Evolutionary conservation across 1,140 invertebrate genomes (phyloP), one percentile per base, ranked within the genome.

Genomic region (Pectinophora gossypiella): DNA sequence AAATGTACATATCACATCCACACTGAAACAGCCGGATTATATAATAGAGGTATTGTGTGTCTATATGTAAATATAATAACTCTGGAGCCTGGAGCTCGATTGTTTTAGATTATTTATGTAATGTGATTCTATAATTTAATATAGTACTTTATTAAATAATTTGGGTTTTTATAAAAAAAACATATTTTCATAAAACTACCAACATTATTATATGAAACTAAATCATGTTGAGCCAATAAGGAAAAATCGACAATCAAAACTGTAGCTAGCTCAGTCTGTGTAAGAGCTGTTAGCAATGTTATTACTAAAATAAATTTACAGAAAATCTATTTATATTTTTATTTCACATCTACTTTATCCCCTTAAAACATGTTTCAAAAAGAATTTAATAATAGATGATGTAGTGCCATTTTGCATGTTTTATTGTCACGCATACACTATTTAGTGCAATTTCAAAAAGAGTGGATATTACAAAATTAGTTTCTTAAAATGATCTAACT

Each of bases 231-330:
- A 40, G 16, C n/a, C n/a, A 40, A 16, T 40, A 40, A 40, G 16
- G 16, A 13, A 15, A 40, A 40, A 40, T 40, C 36, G 16, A 40
- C 36, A 40, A 44, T 21, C 18, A 20, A 13, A 44, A 19, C 36
- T 15, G 18, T 51, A 59, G 51, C 36, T 46, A 51, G 51, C 38
- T 54, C 51, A 38, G 23, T 48, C 36, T 52, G 45, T 54, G 52
- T 68, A 64, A 59, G 68, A 72, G 71, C 70, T 71, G 48, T 67
- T 69, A 68, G 63, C 73, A 65, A 69, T 77, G 76, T 80, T 80
- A 77, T 70, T 76, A 66, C 64, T 61, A 59, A 51, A 77, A 72
- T 77, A 77, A 77, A 77, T 72, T 76, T 77, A 46, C 65, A 61
- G 68, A 65, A 65, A 76, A 64, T 20, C 19, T n/a, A n/a, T n/a